These are phyloP conservation scores for Yponomeuta malinellus DNA, from an alignment of 2,888 invertebrate species.

Conservation along the genomic window DNA sequence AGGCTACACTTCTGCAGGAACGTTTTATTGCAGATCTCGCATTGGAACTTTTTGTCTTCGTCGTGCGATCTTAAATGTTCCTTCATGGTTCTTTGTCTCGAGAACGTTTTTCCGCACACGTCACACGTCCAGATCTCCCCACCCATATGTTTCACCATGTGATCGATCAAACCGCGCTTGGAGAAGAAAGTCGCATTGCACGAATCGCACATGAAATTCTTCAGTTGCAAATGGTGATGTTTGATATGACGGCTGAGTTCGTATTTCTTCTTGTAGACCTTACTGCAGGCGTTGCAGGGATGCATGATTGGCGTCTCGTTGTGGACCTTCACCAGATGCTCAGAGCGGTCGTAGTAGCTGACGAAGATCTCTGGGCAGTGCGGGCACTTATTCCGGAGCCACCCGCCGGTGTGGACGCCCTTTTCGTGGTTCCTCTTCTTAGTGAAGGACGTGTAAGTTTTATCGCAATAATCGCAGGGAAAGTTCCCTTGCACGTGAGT, in stretches of 20 bases:
- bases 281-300: constrained; percentile 64
- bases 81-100: constrained; percentile 46
- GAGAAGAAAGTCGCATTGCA: constrained; percentile 66
- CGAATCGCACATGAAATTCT: constrained; percentile 55
- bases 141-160: constrained; percentile 51
- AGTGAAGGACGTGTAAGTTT: constrained; percentile 67
- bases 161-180: constrained; percentile 57
- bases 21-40: constrained; percentile 59
- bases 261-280: constrained; percentile 63
- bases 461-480: constrained; percentile 70
- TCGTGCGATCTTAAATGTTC: constrained; percentile 59
- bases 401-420: constrained; percentile 63
- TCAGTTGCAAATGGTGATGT: constrained; percentile 63
- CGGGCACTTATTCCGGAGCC: constrained; percentile 65
- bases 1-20: constrained; percentile 65
- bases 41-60: constrained; percentile 49
- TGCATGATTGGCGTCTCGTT: constrained; percentile 51
- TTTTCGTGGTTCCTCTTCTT: constrained; percentile 65
- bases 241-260: constrained; percentile 63
- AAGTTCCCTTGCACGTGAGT: constrained; percentile 70
- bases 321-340: constrained; percentile 58
- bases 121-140: constrained; percentile 50
- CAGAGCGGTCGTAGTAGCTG: constrained; percentile 63
- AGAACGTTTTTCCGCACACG: constrained; percentile 54
- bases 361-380: constrained; percentile 64